These are phyloP conservation scores for Clarias magur DNA, from an alignment of 2,113 vertebrate species.

Conservation along the genomic window DNA sequence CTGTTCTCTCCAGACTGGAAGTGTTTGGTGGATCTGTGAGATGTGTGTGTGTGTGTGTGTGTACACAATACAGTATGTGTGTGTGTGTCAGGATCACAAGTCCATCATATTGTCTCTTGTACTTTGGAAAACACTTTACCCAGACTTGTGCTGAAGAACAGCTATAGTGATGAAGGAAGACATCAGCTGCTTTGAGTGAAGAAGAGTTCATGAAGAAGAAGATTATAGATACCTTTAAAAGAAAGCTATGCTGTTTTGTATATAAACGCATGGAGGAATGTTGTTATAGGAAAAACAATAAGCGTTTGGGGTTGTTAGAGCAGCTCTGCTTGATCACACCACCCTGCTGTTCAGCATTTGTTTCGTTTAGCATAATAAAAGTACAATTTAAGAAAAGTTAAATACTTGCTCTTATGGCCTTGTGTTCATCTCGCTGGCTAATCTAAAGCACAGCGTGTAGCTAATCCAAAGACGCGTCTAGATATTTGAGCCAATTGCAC, in stretches of 20 bases:
- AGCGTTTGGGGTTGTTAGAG: neutral
- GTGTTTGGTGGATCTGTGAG: neutral
- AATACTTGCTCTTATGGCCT: neutral
- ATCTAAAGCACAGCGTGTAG: conserved; percentile 4
- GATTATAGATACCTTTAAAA: neutral
- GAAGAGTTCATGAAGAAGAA: neutral
- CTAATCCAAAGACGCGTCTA: conserved; percentile 12
- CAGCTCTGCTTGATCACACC: neutral
- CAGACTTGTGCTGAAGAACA: neutral
- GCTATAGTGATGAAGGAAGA: neutral
- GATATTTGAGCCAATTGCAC: neutral
- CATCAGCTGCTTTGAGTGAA: neutral
- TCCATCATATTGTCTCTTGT: conserved; percentile 20
- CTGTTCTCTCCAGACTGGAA: neutral
- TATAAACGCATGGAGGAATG: neutral
- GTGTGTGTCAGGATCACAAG: neutral
- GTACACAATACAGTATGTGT: neutral
- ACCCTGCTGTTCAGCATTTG: neutral
- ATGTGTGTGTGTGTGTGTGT: neutral
- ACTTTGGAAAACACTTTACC: conserved; percentile 18
- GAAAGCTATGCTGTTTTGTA: neutral
- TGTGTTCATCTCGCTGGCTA: neutral
- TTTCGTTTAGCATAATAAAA: neutral
- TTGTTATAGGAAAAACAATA: neutral
- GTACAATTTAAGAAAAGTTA: neutral